A percentile compares a stretch with the other conserved stretches of the same genome.
phyloP scores from a whole-genome alignment of 2,113 vertebrate species.

The Speoplatyrhinus poulsoni region DNA sequence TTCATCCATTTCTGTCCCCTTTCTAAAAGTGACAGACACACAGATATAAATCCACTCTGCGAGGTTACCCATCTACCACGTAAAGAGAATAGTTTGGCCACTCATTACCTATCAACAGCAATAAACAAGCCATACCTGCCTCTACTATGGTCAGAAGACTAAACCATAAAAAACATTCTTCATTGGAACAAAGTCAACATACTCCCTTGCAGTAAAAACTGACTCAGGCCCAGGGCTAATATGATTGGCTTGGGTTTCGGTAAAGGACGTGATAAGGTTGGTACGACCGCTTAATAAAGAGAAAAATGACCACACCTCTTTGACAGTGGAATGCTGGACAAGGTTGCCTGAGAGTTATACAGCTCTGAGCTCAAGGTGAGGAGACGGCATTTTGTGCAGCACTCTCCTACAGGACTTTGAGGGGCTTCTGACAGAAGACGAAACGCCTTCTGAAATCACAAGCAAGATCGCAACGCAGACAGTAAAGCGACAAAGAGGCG shows the following conservation, averaged over 20 bases:
- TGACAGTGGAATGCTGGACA: constrained; percentile 2
- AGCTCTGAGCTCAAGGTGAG: too few species aligned
- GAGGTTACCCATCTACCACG: constrained; percentile 58
- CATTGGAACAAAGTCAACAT: constrained; percentile 41
- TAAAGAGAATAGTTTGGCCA: constrained; percentile 52
- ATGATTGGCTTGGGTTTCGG: constrained; percentile 60
- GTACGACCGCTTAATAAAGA: constrained; percentile 16
- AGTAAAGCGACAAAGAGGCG: neutral
- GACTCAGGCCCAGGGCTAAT: constrained; percentile 9
- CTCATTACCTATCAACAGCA: constrained; percentile 63
- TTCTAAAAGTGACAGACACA: neutral
- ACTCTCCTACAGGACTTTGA: too few species aligned
- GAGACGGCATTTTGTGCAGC: too few species aligned
- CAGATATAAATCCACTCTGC: constrained; percentile 15
- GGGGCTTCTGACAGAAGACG: too few species aligned
- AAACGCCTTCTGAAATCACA: neutral
- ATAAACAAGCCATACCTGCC: constrained; percentile 60
- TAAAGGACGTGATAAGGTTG: constrained; percentile 51
- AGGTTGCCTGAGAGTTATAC: too few species aligned
- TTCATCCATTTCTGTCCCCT: neutral
- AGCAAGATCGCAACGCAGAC: neutral
- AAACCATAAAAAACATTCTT: constrained; percentile 54
- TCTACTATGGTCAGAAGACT: constrained; percentile 65
- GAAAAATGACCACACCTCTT: constrained; percentile 40
- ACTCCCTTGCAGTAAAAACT: constrained; percentile 24